A percentile compares a stretch with the other conserved stretches of the same genome.
Conservation (phyloP, 37 sponge, comb jelly and placozoan genomes). For the Halichondria panicea region DNA sequence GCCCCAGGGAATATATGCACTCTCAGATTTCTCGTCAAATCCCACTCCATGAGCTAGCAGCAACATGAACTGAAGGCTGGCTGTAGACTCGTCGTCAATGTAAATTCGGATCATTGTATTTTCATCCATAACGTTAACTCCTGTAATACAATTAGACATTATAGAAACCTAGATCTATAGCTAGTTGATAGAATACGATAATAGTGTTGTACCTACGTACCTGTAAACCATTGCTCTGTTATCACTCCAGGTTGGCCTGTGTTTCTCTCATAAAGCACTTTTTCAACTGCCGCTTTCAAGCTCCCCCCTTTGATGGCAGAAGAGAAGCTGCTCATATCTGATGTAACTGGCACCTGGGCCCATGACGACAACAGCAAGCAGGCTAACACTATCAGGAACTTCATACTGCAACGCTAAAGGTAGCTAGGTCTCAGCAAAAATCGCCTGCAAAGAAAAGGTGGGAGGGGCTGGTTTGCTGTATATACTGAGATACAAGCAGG, state of each 20-base stretch:
- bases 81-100: conserved; percentile 62
- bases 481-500: background rate
- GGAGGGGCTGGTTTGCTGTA: background rate
- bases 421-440: background rate
- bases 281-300: conserved; percentile 46
- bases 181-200: background rate
- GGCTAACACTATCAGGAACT: background rate
- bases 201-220: background rate
- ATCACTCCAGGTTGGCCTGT: conserved; percentile 70
- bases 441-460: background rate
- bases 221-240: conserved; percentile 83
- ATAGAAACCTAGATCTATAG: background rate
- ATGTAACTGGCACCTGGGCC: conserved; percentile 33
- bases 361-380: background rate
- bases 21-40: conserved; percentile 7
- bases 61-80: conserved; percentile 70
- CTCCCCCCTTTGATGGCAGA: conserved; percentile 73
- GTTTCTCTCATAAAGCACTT: conserved; percentile 49
- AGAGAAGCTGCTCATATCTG: conserved; percentile 62
- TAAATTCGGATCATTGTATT: conserved; percentile 68
- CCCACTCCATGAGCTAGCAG: conserved; percentile 77
- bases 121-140: conserved; percentile 45
- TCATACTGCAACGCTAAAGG: background rate
- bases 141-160: conserved; percentile 11
- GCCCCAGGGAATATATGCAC: conserved; percentile 60